Conservation (phyloP, 2,113 vertebrate genomes). For the Psephotus haematonotus region DNA sequence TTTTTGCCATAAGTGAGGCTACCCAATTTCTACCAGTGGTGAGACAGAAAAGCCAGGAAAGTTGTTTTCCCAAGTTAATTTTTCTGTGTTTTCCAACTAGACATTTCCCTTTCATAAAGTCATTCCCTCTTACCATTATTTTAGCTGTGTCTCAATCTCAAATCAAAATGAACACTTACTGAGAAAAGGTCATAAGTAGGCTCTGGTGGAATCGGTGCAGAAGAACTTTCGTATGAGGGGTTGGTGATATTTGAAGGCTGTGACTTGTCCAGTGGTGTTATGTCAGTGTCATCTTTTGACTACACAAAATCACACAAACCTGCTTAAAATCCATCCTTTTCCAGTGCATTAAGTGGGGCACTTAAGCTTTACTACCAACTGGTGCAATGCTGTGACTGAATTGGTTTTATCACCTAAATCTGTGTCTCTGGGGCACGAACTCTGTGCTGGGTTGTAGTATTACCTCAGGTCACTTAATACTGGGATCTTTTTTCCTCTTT, state of each 20-base stretch:
- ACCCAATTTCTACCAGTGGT: neutral
- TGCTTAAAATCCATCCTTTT: neutral
- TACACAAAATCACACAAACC: slow-evolving; percentile 39
- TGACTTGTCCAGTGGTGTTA: slow-evolving; percentile 43
- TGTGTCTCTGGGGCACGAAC: neutral
- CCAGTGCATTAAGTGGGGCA: neutral
- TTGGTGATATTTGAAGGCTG: slow-evolving; percentile 73
- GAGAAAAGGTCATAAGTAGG: slow-evolving; percentile 56
- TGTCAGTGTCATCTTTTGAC: slow-evolving; percentile 68
- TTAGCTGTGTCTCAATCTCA: neutral
- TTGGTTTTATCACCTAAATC: neutral
- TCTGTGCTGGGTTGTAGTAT: neutral
- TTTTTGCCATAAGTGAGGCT: neutral
- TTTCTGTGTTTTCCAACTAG: neutral
- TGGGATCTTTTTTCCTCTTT: neutral
- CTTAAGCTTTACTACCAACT: neutral
- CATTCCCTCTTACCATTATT: neutral
- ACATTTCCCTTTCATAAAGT: neutral
- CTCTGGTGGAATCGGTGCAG: neutral
- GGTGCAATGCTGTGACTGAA: neutral
- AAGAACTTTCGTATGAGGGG: slow-evolving; percentile 71
- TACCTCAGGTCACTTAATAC: neutral
- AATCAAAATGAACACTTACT: slow-evolving; percentile 63
- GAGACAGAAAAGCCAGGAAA: neutral
- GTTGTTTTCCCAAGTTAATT: neutral